Base-by-base conservation (phyloP, 1,140 invertebrate species). In the Bradynema listronoti region DNA sequence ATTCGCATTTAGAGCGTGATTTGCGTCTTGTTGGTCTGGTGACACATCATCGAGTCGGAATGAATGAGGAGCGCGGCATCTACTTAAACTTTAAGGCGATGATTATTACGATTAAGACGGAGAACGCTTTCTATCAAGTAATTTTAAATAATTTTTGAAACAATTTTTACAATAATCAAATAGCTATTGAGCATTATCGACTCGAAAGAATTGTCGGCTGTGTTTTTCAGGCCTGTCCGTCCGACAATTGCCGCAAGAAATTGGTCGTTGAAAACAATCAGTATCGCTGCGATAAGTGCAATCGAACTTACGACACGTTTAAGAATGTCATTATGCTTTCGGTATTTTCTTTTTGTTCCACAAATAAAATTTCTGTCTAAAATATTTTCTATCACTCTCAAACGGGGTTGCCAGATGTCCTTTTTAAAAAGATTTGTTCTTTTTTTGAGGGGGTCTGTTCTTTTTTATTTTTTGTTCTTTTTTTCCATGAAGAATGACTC, bases 261-360 rank as follows among this genome's bases (percentile, higher is more conserved):
- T 58, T 75, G 6, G 42, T 46, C 27, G 62, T 86, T 74, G 85
- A 87, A 43, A 90, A 91, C 78, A 88, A 87, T 5, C 82, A 86
- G 66, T 97, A 86, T 77, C 83, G 89, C 60, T 98, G 94, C 79
- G 93, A 97, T 78, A 95, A 95, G 79, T 98, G 93, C 78, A 84
- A 86, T 63, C 82, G 84, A 45, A 87, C 89, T 58, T 89, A 84
- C 77, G 85, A 86, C 0, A 87, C 87, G 66, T 96, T 86, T 75
- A 89, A 88, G 68, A 91, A 89, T 80, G 83, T 91, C 43, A 79
- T 94, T 58, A 82, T 96, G 45, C 78, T 88, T 14, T 83, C 80
- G 64, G 88, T 91, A 80, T 85, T 85, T 85, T 29, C 27, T n/a
- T n/a, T n/a, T n/a, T n/a, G n/a, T 25, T 39, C n/a, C 33, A 51